phyloP scores from a whole-genome alignment of 2,888 invertebrate genomes.

The Philereme vetulata region DNA sequence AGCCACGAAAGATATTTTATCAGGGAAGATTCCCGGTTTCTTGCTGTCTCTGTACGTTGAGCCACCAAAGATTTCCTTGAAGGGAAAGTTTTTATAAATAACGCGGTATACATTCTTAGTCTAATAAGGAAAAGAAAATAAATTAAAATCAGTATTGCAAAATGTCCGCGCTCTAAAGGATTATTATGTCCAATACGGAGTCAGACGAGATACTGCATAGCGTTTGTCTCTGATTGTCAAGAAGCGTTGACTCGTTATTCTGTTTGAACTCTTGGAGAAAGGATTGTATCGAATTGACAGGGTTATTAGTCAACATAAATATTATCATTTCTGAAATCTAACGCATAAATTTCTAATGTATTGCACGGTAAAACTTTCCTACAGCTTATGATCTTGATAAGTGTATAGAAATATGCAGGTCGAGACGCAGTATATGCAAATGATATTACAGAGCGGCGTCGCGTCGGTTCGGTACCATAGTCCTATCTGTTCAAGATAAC shows the following conservation, averaged over 20 bases:
- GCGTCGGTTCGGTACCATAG: slow-evolving; percentile 36
- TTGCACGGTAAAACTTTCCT: slow-evolving; percentile 28
- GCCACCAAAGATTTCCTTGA: too few relatives aligned
- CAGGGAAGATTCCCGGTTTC: too few relatives aligned
- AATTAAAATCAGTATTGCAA: too few relatives aligned
- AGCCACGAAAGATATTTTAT: too few relatives aligned
- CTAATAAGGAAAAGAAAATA: too few relatives aligned
- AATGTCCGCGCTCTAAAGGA: neutral
- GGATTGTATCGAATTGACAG: slow-evolving; percentile 2
- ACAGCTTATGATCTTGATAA: slow-evolving; percentile 28
- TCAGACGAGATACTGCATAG: slow-evolving; percentile 1
- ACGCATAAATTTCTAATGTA: slow-evolving; percentile 5
- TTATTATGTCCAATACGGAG: neutral
- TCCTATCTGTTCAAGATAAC: slow-evolving; percentile 54
- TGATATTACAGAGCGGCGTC: slow-evolving; percentile 46
- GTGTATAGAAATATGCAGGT: slow-evolving; percentile 19
- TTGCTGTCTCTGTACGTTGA: too few relatives aligned
- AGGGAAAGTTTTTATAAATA: too few relatives aligned
- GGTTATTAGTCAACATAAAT: slow-evolving; percentile 1
- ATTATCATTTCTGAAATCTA: slow-evolving; percentile 1
- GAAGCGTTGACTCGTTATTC: neutral
- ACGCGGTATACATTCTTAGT: too few relatives aligned
- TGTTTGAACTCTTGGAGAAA: neutral
- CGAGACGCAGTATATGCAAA: slow-evolving; percentile 45
- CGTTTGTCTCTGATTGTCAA: slow-evolving; percentile 1